Evolutionary conservation across 1,140 invertebrate species (phyloP), one percentile per base, ranked within the genome.

Genomic region (Goniozus legneri): DNA sequence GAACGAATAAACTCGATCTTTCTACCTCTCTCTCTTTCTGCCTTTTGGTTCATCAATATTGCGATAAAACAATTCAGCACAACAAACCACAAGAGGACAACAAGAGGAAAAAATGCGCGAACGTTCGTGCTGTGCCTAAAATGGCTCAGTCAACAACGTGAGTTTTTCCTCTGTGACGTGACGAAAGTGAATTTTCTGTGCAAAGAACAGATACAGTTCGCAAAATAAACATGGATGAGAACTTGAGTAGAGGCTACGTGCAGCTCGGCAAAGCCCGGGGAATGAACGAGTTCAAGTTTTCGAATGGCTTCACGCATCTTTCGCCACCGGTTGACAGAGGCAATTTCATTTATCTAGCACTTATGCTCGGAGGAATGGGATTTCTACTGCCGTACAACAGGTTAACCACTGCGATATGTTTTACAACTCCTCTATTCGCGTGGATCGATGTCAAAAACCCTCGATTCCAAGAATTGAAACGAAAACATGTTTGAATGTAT

Each of bases 381-480:
- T 95, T 95, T 64, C 79, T 95, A 8, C 75, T 95, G 20, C 92
- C 92, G 1, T 95, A 93, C 71, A 94, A 94, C 78, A 91, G 88
- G 89, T 90, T 47, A n/a, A 18, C n/a, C 10, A 16, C 36, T 13
- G 8, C 18, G 30, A 48, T 35, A 43, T 3, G 20, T 8, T 40
- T 44, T 47, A 27, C 7, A 16, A 27, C 8, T 46, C 8, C 15
- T 30, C 37, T 20, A 52, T 16, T 34, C 2, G 44, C 7, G 3
- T 27, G 13, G 18, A 43, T 3, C 19, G 1, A 34, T 15, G 27
- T 54, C 21, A 33, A 33, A 47, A 7, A 40, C 14, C 37, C 32
- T 2, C 13, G 12, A 14, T 8, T 8, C 8, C n/a, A n/a, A n/a
- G n/a, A 22, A 13, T 4, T 38, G 6, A 38, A 38, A 13, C 6